phyloP scores from a whole-genome alignment of 2,888 invertebrate species.

The Spatulosminthurus flaviceps region DNA sequence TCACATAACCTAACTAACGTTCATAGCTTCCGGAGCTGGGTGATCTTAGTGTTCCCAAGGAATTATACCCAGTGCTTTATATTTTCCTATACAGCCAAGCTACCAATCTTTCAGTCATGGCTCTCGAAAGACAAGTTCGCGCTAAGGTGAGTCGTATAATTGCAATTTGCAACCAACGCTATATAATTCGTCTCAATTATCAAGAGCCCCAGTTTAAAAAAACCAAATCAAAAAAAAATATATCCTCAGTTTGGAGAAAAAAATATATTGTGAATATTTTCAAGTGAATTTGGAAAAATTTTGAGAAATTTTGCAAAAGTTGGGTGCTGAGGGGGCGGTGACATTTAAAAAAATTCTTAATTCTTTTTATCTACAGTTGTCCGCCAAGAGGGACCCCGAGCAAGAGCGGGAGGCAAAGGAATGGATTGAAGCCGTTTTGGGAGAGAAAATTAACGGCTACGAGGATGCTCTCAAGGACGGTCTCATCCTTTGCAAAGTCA shows the following conservation, averaged over 20 bases:
- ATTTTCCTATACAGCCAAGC: neutral
- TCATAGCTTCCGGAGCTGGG: constrained; percentile 29
- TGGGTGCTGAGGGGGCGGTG: no score
- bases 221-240: neutral
- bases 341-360: neutral
- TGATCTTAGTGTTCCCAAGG: neutral
- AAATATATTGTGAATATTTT: neutral
- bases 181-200: constrained; percentile 66
- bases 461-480: constrained; percentile 94
- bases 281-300: neutral
- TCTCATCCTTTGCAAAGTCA: constrained; percentile 88
- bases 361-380: constrained; percentile 73
- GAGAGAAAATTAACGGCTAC: constrained; percentile 87
- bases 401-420: constrained; percentile 88
- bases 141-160: constrained; percentile 76
- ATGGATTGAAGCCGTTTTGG: constrained; percentile 90
- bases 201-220: neutral
- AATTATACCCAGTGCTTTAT: neutral
- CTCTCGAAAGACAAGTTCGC: constrained; percentile 91
- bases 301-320: no score
- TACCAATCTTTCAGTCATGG: constrained; percentile 71
- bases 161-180: no score
- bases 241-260: no score
- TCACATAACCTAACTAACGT: constrained; percentile 48
- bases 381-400: constrained; percentile 81